Conservation (phyloP, 2,113 vertebrate genomes). For the Athene cunicularia region DNA sequence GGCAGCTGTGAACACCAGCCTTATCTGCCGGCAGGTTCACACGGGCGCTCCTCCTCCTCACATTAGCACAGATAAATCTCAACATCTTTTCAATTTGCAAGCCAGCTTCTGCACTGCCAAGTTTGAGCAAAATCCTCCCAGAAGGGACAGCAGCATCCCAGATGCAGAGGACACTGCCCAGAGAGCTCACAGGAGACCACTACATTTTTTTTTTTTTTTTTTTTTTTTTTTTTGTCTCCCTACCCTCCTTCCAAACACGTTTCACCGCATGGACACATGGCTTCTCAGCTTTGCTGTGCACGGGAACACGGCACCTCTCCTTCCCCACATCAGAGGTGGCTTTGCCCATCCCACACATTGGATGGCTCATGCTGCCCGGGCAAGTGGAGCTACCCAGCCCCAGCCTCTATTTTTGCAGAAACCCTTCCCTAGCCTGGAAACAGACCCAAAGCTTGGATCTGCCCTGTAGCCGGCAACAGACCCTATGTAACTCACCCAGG, state of each 20-base stretch:
- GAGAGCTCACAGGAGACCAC: neutral
- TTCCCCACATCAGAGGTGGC: neutral
- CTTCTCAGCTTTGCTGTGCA: neutral
- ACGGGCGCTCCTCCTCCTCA: neutral
- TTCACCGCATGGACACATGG: accelerated
- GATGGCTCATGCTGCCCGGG: neutral
- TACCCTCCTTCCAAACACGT: neutral
- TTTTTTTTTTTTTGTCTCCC: neutral
- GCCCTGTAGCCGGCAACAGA: neutral
- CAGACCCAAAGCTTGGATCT: neutral
- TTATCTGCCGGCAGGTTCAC: neutral
- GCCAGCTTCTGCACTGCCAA: neutral
- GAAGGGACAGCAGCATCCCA: neutral
- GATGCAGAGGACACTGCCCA: accelerated
- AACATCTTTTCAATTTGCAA: neutral
- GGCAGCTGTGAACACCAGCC: neutral
- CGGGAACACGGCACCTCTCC: accelerated
- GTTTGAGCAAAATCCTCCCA: neutral
- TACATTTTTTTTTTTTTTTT: too few species aligned
- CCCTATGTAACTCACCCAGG: too few species aligned
- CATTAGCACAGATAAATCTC: neutral
- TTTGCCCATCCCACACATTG: neutral
- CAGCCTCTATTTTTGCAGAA: neutral
- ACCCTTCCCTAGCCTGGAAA: neutral
- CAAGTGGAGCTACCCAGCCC: neutral